Evolutionary conservation across 1,140 invertebrate species (phyloP).

Genomic region (Vanessa atalanta): DNA sequence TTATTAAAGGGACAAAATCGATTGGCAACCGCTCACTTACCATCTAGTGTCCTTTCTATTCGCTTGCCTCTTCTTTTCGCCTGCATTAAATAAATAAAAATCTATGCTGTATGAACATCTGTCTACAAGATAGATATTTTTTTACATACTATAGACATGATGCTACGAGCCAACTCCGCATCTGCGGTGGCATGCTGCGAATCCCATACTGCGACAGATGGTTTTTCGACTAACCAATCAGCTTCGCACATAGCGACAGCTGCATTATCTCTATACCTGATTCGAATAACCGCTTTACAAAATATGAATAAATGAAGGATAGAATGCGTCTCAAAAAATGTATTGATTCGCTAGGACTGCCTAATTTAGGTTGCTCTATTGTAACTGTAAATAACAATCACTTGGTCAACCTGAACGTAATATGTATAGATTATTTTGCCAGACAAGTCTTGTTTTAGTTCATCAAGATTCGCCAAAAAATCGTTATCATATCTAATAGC

Average conservation of each 20-base stretch:
- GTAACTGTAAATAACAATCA: background rate
- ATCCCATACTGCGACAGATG: slow-evolving; percentile 19
- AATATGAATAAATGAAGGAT: no score
- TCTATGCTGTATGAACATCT: background rate
- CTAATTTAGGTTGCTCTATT: no score
- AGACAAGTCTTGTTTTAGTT: background rate
- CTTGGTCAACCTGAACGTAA: background rate
- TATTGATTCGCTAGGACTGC: no score
- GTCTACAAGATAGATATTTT: slow-evolving; percentile 1
- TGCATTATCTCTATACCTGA: slow-evolving; percentile 18
- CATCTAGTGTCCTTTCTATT: no score
- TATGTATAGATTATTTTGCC: background rate
- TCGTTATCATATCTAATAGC: background rate
- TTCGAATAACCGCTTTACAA: no score
- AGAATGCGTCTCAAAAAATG: no score
- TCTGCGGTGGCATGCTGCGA: slow-evolving; percentile 16
- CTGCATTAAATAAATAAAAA: no score
- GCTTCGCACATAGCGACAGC: slow-evolving; percentile 16
- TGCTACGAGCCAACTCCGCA: background rate
- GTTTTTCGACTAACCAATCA: slow-evolving; percentile 15
- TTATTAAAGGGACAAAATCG: no score
- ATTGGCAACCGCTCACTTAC: no score
- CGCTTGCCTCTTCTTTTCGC: no score
- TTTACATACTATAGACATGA: slow-evolving; percentile 5
- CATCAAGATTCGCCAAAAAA: background rate